Evolutionary conservation across 2,888 invertebrate species (phyloP), one percentile per base, ranked within the genome.

Genomic region (Latheticus oryzae): DNA sequence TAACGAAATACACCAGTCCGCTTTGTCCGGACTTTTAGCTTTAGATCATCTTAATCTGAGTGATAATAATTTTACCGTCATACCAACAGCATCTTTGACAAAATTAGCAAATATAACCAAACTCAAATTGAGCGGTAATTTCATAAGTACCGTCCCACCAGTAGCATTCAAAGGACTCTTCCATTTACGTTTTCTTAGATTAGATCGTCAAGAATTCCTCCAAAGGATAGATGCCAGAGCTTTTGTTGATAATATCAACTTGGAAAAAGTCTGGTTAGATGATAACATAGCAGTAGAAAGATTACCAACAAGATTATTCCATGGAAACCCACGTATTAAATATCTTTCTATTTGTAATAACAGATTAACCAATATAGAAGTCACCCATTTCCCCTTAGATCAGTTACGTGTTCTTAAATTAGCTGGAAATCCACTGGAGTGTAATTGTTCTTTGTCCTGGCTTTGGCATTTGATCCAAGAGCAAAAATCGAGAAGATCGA

Each of bases 381-480:
- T 90, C 0, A 88, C 88, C 16, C 90, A 91, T 76, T 91, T 92
- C 71, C 93, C 92, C 17, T 84, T 93, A 68, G 92, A 93, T 73
- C 87, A 88, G 67, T 79, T 94, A 65, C 84, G 86, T 72, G 85
- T 85, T 57, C 80, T 94, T 19, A 86, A 88, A 64, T 82, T 94
- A 45, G 89, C 90, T 19, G 91, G 91, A 17, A 93, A 94, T 80
- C 93, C 93, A 0, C 82, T 94, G 61, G 84, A 87, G 58, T 94
- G 94, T 79, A 94, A 94, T 78, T 94, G 94, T 74, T 92, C 93
- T 42, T 79, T 94, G 57, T 82, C 90, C 60, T 94, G 94, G 94
- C 80, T 94, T 30, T 92, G 92, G 91, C 88, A 88, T 72, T 81
- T 93, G 33, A 83, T 82, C 26, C 77, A 79, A 47, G 70, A 73